A percentile compares a stretch with the other conserved stretches of the same genome.
phyloP scores from a whole-genome alignment of 2,797 vertebrate genomes.

The Rhinoraja longicauda region DNA sequence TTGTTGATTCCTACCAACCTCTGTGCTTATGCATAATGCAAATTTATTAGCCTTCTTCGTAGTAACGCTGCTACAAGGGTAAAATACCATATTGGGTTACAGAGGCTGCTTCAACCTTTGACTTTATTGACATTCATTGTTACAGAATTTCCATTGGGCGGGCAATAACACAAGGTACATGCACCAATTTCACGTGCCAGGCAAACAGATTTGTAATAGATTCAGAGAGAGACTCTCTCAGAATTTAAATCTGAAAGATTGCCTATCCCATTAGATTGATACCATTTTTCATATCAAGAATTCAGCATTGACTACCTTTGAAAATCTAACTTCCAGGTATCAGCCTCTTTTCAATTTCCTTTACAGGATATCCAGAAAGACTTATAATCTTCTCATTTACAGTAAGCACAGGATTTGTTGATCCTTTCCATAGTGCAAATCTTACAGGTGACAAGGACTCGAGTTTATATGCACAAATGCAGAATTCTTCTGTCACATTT shows the following conservation, averaged over 20 bases:
- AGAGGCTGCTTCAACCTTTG: neutral
- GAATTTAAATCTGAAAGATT: constrained; percentile 16
- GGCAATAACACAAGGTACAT: neutral
- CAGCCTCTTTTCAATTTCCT: neutral
- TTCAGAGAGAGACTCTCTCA: neutral
- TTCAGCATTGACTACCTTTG: neutral
- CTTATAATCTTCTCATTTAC: neutral
- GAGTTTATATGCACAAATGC: neutral
- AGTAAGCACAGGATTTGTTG: neutral
- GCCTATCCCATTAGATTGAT: neutral
- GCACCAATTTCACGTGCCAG: neutral
- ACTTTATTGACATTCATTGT: neutral
- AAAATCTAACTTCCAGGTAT: neutral
- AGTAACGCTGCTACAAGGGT: neutral
- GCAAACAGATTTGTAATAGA: neutral
- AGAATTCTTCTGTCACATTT: neutral
- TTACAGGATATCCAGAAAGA: neutral
- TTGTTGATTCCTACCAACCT: neutral
- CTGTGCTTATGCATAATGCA: neutral
- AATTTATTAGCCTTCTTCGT: neutral
- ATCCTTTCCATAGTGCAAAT: neutral
- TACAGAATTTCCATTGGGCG: neutral
- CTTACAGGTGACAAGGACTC: neutral
- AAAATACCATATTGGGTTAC: neutral
- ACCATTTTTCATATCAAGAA: neutral